Evolutionary conservation across 2,797 vertebrate genomes (phyloP), one percentile per base, ranked within the genome.

Genomic region (Enteromius trimaculatus): DNA sequence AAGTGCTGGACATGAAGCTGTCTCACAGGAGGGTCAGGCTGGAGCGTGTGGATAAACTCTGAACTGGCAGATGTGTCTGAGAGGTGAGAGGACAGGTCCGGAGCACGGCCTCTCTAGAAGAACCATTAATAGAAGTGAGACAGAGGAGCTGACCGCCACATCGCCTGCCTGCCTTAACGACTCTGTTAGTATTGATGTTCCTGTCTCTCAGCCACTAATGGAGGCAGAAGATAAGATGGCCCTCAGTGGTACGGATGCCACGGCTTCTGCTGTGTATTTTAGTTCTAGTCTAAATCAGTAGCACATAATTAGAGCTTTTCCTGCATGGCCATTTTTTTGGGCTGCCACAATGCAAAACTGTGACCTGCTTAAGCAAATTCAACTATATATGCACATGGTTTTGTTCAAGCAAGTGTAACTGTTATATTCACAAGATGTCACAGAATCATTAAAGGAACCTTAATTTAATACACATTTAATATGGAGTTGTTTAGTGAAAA

Each of bases 201-300:
- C 77, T 88, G 83, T 85, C 81, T 81, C 81, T 88, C 19, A 79
- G 66, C 83, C 85, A 83, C 87, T 85, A 80, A 87, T 70, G 86
- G 88, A 91, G 82, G 82, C 68, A 53, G 84, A 86, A 89, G 90
- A 90, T 92, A 91, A 92, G 90, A 87, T 83, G 90, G 86, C 86
- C 90, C 88, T 80, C 88, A 44, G n/a, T 39, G 42, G 51, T 29
- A 21, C 17, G 49, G 80, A 13, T 70, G 79, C 78, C 70, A 37
- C 29, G 65, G 17, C 77, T 42, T 42, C 51, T 42, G 42, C 42
- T 64, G 66, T 14, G 39, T 44, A 34, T 37, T 79, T 66, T 37
- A 42, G 60, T 49, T 55, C 2, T 39, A 80, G 44, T 74, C 65
- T 77, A 81, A 85, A 62, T 81, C 29, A 21, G 42, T 19, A 34